A percentile compares a stretch with the other conserved stretches of the same genome.
Conservation (phyloP, 2,797 vertebrate genomes). For the Kryptolebias ocellatus region DNA sequence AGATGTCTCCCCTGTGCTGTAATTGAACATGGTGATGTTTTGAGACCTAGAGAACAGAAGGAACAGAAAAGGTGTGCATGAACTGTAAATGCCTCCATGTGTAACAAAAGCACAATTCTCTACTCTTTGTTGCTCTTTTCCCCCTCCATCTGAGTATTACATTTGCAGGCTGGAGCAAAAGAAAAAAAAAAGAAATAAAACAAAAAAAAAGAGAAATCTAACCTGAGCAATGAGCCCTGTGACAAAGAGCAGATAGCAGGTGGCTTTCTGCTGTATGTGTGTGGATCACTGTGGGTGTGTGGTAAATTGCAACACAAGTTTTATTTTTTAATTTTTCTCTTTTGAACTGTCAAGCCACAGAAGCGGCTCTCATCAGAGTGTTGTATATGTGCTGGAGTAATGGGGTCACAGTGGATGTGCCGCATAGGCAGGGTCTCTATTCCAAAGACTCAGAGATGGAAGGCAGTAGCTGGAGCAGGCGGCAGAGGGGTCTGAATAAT, state of each 20-base stretch:
- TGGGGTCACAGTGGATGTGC: conserved; percentile 72
- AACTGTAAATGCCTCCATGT: conserved; percentile 2
- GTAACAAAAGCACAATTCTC: conserved; percentile 2
- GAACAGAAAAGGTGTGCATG: background rate
- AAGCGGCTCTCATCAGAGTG: conserved; percentile 64
- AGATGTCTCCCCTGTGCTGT: background rate
- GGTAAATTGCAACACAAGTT: conserved; percentile 45
- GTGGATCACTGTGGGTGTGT: conserved; percentile 33
- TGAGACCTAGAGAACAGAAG: background rate
- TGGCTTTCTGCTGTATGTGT: conserved; percentile 24
- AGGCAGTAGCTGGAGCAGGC: conserved; percentile 47
- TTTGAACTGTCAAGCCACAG: conserved; percentile 40
- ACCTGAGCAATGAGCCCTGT: conserved; percentile 19
- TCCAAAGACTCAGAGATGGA: conserved; percentile 69
- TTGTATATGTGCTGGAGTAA: conserved; percentile 71
- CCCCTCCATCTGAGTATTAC: background rate
- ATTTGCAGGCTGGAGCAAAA: background rate
- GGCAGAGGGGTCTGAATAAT: conserved; percentile 73
- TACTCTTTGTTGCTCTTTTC: background rate
- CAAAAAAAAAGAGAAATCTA: background rate
- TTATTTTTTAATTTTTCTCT: conserved; percentile 34
- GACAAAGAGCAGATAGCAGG: conserved; percentile 34
- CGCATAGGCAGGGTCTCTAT: conserved; percentile 66
- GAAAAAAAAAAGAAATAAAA: no score
- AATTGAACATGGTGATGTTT: no score